phyloP scores from a whole-genome alignment of 2,113 vertebrate genomes.

The Phylloscopus trochilus region DNA sequence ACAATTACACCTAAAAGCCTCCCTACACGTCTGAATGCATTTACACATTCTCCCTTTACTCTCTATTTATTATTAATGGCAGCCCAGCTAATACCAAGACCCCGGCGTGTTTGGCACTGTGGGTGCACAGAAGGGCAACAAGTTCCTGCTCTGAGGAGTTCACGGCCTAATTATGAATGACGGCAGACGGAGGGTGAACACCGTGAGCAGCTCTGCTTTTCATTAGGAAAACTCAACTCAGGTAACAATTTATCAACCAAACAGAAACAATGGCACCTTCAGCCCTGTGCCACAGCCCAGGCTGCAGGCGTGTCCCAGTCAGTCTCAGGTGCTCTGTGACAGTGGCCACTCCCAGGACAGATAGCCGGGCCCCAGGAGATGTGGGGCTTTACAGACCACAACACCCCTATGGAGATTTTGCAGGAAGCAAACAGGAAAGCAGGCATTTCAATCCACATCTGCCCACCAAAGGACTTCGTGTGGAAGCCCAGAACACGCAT shows the following conservation, averaged over 20 bases:
- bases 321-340: neutral
- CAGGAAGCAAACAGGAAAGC: neutral
- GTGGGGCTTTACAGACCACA: neutral
- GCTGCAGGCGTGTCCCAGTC: neutral
- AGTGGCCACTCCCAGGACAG: neutral
- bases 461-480: neutral
- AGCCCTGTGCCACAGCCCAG: neutral
- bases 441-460: neutral
- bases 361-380: neutral
- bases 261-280: neutral
- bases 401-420: neutral
- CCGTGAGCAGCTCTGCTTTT: neutral
- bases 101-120: neutral
- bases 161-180: neutral
- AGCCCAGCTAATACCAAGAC: slow-evolving; percentile 15
- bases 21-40: slow-evolving; percentile 41
- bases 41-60: slow-evolving; percentile 64
- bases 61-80: slow-evolving; percentile 63
- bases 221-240: neutral
- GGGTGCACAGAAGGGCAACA: slow-evolving; percentile 6
- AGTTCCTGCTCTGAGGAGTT: slow-evolving; percentile 33
- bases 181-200: neutral
- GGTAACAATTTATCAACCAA: neutral
- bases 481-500: neutral
- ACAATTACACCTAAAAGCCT: slow-evolving; percentile 41